A percentile compares a stretch with the other conserved stretches of the same genome.
These are phyloP conservation scores for Chrysina gloriosa DNA, from an alignment of 2,888 invertebrate genomes.

Conservation along the genomic window DNA sequence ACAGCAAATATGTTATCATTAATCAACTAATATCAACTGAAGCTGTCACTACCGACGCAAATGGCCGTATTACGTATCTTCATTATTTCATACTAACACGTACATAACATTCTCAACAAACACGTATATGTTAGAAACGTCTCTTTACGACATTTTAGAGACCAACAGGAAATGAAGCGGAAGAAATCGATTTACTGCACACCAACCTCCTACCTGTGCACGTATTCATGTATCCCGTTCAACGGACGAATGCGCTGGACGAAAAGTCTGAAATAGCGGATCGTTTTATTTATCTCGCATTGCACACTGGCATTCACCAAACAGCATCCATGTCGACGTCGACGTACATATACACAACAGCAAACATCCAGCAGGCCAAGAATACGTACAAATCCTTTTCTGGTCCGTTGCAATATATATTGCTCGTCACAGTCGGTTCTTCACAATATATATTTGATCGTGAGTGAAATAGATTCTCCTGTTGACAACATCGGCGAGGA, in stretches of 20 bases:
- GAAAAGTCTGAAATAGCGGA: conserved; percentile 1
- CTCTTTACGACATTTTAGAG: conserved; percentile 3
- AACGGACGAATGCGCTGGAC: conserved; percentile 14
- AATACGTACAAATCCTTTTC: conserved; percentile 31
- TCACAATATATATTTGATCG: conserved; percentile 41
- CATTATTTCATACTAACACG: not conserved
- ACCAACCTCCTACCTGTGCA: not conserved
- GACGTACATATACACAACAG: conserved; percentile 1
- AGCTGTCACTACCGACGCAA: too few relatives aligned
- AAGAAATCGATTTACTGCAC: conserved; percentile 26
- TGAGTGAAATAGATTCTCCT: conserved; percentile 50
- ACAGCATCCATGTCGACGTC: not conserved
- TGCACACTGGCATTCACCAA: conserved; percentile 15
- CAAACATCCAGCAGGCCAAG: conserved; percentile 10
- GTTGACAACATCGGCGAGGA: conserved; percentile 38
- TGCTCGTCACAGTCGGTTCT: conserved; percentile 29
- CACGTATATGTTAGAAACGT: conserved; percentile 13
- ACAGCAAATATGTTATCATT: too few relatives aligned
- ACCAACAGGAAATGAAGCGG: conserved; percentile 21
- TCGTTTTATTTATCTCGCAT: conserved; percentile 31
- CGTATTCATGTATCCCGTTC: not conserved
- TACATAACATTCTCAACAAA: not conserved
- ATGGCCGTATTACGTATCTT: too few relatives aligned
- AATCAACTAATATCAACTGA: too few relatives aligned
- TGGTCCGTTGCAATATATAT: conserved; percentile 35